Evolutionary conservation across 2,797 vertebrate genomes (phyloP).

Genomic region (Parauchenoglanis ngamensis): DNA sequence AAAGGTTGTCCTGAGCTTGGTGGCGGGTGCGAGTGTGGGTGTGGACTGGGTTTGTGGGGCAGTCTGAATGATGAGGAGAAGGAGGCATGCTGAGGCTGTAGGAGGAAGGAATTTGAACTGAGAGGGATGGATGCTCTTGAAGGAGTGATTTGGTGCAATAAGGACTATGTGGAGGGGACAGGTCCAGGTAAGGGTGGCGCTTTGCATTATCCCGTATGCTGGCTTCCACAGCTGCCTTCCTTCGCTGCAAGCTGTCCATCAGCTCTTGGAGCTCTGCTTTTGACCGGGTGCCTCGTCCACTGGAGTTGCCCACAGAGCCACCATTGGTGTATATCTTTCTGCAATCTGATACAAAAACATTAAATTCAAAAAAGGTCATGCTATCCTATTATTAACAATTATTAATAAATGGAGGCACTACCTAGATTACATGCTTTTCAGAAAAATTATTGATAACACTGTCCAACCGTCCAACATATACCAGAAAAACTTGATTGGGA

Average conservation of each 20-base stretch:
- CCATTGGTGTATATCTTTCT: slow-evolving; percentile 75
- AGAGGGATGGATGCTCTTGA: slow-evolving; percentile 74
- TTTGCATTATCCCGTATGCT: slow-evolving; percentile 88
- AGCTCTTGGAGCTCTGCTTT: slow-evolving; percentile 83
- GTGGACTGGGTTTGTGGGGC: slow-evolving; percentile 71
- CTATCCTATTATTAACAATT: not conserved
- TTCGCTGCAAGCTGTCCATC: slow-evolving; percentile 87
- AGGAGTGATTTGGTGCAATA: slow-evolving; percentile 49
- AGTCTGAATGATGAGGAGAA: slow-evolving; percentile 74
- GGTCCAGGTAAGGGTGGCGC: slow-evolving; percentile 83
- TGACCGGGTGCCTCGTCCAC: slow-evolving; percentile 71
- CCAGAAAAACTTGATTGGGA: not conserved
- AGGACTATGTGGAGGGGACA: slow-evolving; percentile 74
- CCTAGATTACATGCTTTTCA: not conserved
- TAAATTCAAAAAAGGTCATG: not conserved
- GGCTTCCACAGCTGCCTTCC: slow-evolving; percentile 89
- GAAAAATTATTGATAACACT: not conserved
- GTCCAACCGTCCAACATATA: not conserved
- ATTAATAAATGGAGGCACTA: not conserved
- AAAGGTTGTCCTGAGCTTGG: slow-evolving; percentile 88
- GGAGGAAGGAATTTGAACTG: slow-evolving; percentile 76
- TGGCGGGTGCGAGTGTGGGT: slow-evolving; percentile 81
- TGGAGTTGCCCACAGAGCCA: slow-evolving; percentile 66
- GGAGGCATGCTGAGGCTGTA: slow-evolving; percentile 72
- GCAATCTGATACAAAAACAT: slow-evolving; percentile 75